These are phyloP conservation scores for Tinea trinotella DNA, from an alignment of 2,888 invertebrate species.

Conservation along the genomic window DNA sequence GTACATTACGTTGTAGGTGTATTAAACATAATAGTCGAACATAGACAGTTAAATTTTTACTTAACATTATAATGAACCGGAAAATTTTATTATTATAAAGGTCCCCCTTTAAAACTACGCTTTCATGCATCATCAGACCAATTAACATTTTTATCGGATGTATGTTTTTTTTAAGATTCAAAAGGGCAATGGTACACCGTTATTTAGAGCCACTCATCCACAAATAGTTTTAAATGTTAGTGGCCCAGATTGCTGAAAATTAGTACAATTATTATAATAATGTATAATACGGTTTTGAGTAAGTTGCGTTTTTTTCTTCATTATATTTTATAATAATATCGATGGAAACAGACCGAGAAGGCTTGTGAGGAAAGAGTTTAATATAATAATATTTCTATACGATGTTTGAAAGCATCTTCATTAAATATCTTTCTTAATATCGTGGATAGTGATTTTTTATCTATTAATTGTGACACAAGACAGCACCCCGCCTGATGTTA, in stretches of 20 bases:
- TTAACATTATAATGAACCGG: not conserved
- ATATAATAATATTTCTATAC: not conserved
- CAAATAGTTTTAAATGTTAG: not conserved
- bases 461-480: too few species aligned
- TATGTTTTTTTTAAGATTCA: constrained; percentile 10
- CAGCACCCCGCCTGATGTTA: too few species aligned
- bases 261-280: not conserved
- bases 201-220: constrained; percentile 18
- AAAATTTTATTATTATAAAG: constrained; percentile 1
- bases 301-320: constrained; percentile 2
- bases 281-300: not conserved
- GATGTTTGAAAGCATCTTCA: not conserved
- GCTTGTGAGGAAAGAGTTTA: not conserved
- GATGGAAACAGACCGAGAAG: constrained; percentile 16
- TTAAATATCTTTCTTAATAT: too few species aligned
- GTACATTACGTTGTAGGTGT: too few species aligned
- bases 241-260: not conserved
- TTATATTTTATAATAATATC: constrained; percentile 16
- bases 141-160: constrained; percentile 1
- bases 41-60: too few species aligned
- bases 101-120: not conserved
- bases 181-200: constrained; percentile 18
- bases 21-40: too few species aligned
- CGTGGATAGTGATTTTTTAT: too few species aligned
- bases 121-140: constrained; percentile 3